These are phyloP conservation scores for Hemibates koningsi DNA, from an alignment of 2,113 vertebrate species.

Conservation along the genomic window DNA sequence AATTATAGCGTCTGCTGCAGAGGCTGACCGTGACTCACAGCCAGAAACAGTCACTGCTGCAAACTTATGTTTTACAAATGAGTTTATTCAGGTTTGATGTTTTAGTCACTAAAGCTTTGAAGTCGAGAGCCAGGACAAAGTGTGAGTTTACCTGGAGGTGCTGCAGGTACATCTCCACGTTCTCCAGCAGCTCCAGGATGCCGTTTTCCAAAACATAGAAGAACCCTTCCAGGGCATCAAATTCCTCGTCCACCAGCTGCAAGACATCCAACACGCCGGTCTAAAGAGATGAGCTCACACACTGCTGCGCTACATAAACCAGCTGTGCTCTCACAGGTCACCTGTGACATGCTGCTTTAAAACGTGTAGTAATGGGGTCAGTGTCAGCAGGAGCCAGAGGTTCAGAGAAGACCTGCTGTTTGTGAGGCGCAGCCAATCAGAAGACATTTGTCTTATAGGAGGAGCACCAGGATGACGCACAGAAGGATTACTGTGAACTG, in stretches of 20 bases:
- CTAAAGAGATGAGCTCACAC: background rate
- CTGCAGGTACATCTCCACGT: conserved; percentile 74
- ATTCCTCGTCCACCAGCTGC: conserved; percentile 86
- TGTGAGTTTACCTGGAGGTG: conserved; percentile 76
- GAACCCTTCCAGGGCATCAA: conserved; percentile 78
- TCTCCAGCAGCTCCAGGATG: conserved; percentile 77
- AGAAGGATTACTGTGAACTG: background rate
- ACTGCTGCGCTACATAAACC: background rate
- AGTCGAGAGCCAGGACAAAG: background rate
- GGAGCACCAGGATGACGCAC: background rate
- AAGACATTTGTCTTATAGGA: background rate
- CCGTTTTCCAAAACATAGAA: conserved; percentile 80
- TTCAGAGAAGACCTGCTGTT: background rate
- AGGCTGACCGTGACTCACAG: background rate
- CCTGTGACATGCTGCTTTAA: background rate
- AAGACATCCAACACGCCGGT: background rate
- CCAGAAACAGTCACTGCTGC: background rate
- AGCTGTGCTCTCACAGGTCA: background rate
- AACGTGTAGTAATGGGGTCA: background rate
- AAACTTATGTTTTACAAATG: background rate
- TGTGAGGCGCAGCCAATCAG: background rate
- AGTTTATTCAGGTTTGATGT: background rate
- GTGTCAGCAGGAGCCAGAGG: background rate
- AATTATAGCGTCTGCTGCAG: background rate
- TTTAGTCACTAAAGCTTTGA: background rate